Percentiles rank a stretch among this genome's conserved stretches.
phyloP scores from a whole-genome alignment of 2,888 invertebrate species.

The Agrilus cyanescens region DNA sequence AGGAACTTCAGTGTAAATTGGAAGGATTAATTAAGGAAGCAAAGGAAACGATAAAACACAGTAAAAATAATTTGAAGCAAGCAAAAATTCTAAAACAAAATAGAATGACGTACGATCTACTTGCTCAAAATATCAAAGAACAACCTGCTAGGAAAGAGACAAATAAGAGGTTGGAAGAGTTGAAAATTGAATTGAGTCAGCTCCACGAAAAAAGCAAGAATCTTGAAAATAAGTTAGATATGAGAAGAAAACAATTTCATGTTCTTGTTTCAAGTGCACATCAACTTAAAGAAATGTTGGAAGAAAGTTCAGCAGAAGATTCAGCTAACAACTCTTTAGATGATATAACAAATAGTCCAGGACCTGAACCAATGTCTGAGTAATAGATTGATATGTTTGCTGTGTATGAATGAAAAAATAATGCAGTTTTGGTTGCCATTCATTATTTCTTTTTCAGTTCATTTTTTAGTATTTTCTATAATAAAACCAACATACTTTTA shows the following conservation, averaged over 20 bases:
- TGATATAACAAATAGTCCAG: conserved; percentile 31
- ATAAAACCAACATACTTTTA: too few relatives aligned
- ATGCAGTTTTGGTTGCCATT: too few relatives aligned
- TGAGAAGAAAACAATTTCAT: conserved; percentile 80
- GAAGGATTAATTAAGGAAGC: conserved; percentile 70
- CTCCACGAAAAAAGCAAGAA: conserved; percentile 60
- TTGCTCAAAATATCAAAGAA: conserved; percentile 81
- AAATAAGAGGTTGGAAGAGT: conserved; percentile 51
- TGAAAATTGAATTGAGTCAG: conserved; percentile 61
- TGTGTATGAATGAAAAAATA: too few relatives aligned
- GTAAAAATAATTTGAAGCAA: conserved; percentile 66
- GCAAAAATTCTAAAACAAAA: conserved; percentile 83
- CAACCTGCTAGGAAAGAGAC: conserved; percentile 83
- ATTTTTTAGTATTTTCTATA: too few relatives aligned
- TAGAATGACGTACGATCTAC: conserved; percentile 82
- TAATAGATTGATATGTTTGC: conserved; percentile 13
- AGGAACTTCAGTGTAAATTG: conserved; percentile 61
- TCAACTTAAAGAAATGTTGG: conserved; percentile 68
- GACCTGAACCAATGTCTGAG: conserved; percentile 32
- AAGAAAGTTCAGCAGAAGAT: conserved; percentile 50
- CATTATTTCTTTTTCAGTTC: too few relatives aligned
- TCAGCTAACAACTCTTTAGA: conserved; percentile 41
- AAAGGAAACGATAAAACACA: conserved; percentile 67
- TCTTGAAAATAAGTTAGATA: conserved; percentile 64
- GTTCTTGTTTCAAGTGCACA: conserved; percentile 79